Percentiles rank a stretch among this genome's conserved stretches.
phyloP scores from a whole-genome alignment of 2,888 invertebrate species.

The Callosobruchus maculatus region DNA sequence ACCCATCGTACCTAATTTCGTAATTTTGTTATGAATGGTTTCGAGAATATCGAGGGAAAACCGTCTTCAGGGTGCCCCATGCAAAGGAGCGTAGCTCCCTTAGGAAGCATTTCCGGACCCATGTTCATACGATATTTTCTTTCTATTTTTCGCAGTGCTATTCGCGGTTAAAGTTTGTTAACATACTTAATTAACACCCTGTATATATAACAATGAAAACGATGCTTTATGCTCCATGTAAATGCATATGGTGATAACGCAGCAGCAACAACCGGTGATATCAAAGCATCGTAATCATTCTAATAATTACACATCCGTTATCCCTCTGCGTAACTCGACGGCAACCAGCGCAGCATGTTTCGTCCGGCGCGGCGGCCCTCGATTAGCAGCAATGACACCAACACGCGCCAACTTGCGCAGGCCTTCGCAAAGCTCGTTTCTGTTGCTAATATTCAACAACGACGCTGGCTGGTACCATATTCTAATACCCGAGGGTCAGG shows the following conservation, averaged over 20 bases:
- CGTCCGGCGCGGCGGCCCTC: neutral
- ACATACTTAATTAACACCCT: no score
- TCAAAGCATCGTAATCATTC: neutral
- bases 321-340: neutral
- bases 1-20: no score
- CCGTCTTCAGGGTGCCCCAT: no score
- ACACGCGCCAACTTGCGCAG: no score
- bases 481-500: conserved; percentile 5
- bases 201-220: no score
- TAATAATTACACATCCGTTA: neutral
- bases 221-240: neutral
- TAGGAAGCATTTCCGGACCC: no score
- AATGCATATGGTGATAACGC: neutral
- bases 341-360: neutral
- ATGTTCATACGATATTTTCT: no score
- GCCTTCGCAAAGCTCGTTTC: neutral
- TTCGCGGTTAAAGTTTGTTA: no score
- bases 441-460: neutral
- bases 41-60: no score
- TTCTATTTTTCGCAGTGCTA: no score
- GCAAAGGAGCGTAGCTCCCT: no score
- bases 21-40: no score
- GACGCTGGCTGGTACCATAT: neutral
- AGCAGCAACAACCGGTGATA: neutral
- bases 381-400: neutral